Evolutionary conservation across 2,888 invertebrate genomes (phyloP).

Genomic region (Limnephilus rhombicus): DNA sequence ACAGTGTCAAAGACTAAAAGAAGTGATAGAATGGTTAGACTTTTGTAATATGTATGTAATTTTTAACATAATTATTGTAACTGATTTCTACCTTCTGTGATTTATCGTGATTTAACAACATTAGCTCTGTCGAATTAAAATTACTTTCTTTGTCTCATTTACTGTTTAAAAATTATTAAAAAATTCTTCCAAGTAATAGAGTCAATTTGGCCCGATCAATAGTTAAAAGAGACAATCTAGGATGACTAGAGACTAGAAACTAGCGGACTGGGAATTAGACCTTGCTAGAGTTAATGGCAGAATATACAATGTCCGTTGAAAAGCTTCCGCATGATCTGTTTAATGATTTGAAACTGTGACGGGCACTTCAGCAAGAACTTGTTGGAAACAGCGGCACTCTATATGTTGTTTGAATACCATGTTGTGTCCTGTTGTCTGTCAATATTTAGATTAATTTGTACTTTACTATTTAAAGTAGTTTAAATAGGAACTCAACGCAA

Average conservation of each 20-base stretch:
- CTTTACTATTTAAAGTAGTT: background rate
- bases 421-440: background rate
- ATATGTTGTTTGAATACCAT: background rate
- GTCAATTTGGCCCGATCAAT: background rate
- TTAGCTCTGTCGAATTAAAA: conserved; percentile 31
- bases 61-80: background rate
- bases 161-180: conserved; percentile 26
- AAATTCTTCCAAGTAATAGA: conserved; percentile 2
- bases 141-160: conserved; percentile 53
- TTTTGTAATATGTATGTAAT: background rate
- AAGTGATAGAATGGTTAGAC: background rate
- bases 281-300: conserved; percentile 13
- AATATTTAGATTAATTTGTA: background rate
- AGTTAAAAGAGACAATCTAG: conserved; percentile 47
- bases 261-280: background rate
- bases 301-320: conserved; percentile 11
- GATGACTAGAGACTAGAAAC: background rate
- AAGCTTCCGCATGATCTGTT: conserved; percentile 43
- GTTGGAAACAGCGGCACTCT: conserved; percentile 31
- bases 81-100: background rate
- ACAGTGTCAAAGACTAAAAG: background rate
- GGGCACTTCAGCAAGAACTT: background rate
- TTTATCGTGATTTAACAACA: conserved; percentile 11
- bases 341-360: background rate
- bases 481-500: background rate